Conservation (phyloP, 2,113 vertebrate species). For the Empidonax alnorum region DNA sequence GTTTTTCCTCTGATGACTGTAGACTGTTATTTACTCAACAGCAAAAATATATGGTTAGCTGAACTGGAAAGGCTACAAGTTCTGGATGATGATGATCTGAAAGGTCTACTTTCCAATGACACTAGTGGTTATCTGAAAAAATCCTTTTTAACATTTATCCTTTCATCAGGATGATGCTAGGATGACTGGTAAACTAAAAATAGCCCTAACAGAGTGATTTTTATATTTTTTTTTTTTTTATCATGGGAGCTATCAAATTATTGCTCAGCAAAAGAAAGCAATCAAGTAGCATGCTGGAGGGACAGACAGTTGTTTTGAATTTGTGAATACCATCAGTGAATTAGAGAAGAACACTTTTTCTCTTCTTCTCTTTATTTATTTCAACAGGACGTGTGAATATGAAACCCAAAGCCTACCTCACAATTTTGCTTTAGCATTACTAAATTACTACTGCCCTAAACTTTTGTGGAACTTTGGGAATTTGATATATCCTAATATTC, state of each 20-base stretch:
- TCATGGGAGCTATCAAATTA: not conserved
- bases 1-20: not conserved
- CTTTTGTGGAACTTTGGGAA: not conserved
- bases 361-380: not conserved
- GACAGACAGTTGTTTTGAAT: not conserved
- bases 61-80: not conserved
- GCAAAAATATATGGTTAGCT: not conserved
- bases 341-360: no score
- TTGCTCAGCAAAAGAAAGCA: not conserved
- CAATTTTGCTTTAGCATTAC: not conserved
- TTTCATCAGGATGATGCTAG: not conserved
- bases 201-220: not conserved
- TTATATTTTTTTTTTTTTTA: not conserved
- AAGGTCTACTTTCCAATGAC: not conserved
- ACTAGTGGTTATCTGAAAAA: not conserved
- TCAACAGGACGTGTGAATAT: not conserved
- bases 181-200: not conserved
- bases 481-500: not conserved
- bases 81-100: not conserved
- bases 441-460: not conserved
- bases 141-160: not conserved
- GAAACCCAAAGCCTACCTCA: not conserved
- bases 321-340: not conserved
- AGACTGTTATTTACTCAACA: not conserved
- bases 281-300: not conserved